Conservation (phyloP, 2,888 invertebrate species). For the Lasioglossum lativentre region DNA sequence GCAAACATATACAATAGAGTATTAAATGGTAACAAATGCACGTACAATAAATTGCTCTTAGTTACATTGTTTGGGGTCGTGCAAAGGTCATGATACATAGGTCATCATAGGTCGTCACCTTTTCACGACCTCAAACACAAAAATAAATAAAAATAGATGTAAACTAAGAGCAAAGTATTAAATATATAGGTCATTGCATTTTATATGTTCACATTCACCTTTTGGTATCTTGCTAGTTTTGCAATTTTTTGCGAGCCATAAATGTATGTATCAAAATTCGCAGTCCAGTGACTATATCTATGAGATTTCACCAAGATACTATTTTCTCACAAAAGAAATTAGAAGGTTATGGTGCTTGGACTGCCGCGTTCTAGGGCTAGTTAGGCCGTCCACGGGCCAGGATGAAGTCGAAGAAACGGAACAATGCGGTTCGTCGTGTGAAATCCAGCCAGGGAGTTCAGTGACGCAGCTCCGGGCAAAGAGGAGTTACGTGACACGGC, state of each 20-base stretch:
- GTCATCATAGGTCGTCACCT: too few relatives aligned
- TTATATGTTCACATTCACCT: too few relatives aligned
- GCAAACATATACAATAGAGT: background rate
- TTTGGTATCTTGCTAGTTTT: too few relatives aligned
- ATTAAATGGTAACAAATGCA: background rate
- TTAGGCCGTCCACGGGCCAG: conserved; percentile 26
- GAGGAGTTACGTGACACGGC: conserved; percentile 75
- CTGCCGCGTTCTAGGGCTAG: conserved; percentile 23
- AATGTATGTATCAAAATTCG: too few relatives aligned
- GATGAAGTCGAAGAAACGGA: conserved; percentile 48
- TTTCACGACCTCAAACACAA: too few relatives aligned
- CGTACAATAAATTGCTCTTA: background rate
- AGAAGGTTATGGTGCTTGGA: background rate
- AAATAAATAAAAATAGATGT: too few relatives aligned
- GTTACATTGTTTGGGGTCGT: background rate
- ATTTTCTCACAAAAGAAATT: background rate
- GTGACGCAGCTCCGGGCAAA: conserved; percentile 56
- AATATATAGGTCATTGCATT: too few relatives aligned
- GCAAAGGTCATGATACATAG: too few relatives aligned
- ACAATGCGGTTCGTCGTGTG: conserved; percentile 60
- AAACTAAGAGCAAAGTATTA: too few relatives aligned
- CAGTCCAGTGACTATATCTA: background rate
- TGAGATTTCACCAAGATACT: background rate
- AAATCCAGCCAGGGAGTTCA: conserved; percentile 63
- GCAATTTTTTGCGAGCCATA: too few relatives aligned